Evolutionary conservation across 2,888 invertebrate genomes (phyloP).

Genomic region (Aricia artaxerxes): DNA sequence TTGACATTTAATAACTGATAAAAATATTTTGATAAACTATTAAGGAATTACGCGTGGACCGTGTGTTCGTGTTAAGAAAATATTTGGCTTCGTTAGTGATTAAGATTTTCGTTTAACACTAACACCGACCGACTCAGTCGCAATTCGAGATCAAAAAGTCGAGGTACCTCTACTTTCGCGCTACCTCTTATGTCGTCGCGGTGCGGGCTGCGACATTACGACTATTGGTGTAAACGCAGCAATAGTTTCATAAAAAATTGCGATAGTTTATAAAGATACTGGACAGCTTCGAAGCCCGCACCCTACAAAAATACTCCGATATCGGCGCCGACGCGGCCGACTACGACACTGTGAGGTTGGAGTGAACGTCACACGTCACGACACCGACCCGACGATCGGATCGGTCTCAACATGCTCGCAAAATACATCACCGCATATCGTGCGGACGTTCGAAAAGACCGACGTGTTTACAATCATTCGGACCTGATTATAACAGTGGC

Average conservation of each 20-base stretch:
- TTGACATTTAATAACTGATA: conserved; percentile 68
- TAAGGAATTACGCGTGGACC: conserved; percentile 59
- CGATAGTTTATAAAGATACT: conserved; percentile 27
- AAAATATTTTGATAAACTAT: conserved; percentile 67
- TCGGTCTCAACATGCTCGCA: conserved; percentile 21
- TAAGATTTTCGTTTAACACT: conserved; percentile 41
- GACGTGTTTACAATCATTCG: conserved; percentile 38
- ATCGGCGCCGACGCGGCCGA: conserved; percentile 35
- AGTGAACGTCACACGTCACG: conserved; percentile 51
- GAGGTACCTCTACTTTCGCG: conserved; percentile 46
- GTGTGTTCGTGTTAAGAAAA: conserved; percentile 31
- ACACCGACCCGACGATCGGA: conserved; percentile 38
- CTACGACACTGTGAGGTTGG: conserved; percentile 39
- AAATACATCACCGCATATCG: conserved; percentile 24
- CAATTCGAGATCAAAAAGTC: conserved; percentile 68
- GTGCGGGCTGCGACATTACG: conserved; percentile 39
- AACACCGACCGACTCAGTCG: conserved; percentile 51
- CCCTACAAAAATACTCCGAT: conserved; percentile 35
- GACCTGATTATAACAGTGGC: conserved; percentile 41
- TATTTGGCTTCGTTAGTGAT: conserved; percentile 31
- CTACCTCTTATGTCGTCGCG: conserved; percentile 41
- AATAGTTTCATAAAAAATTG: conserved; percentile 29
- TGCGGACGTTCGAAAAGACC: conserved; percentile 31
- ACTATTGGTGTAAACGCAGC: conserved; percentile 28
- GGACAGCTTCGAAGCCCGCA: conserved; percentile 35